These are phyloP conservation scores for Heteractis magnifica DNA, from an alignment of 92 coral and sea anemone species.

Conservation along the genomic window DNA sequence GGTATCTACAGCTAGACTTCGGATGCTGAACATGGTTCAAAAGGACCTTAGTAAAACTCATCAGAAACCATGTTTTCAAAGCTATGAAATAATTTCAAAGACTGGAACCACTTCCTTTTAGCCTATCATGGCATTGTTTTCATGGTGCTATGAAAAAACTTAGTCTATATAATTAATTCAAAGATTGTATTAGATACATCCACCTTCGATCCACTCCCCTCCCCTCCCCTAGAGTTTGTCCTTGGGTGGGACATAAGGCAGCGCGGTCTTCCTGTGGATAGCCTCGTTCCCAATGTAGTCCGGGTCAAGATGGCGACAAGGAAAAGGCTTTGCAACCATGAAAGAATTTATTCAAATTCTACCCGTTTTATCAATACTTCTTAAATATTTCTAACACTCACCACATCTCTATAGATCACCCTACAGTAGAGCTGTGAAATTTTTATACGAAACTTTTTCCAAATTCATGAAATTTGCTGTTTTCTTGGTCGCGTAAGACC, in stretches of 20 bases:
- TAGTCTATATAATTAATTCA: too few relatives aligned
- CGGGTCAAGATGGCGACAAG: constrained; percentile 16
- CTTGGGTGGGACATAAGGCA: constrained; percentile 7
- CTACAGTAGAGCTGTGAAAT: not conserved
- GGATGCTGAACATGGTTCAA: too few relatives aligned
- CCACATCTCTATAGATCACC: not conserved
- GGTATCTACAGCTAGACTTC: too few relatives aligned
- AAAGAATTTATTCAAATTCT: constrained; percentile 7
- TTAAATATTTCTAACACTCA: not conserved
- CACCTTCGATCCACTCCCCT: not conserved
- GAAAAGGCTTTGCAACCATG: not conserved
- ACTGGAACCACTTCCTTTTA: too few relatives aligned
- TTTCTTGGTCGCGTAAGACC: not conserved
- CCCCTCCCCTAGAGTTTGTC: not conserved
- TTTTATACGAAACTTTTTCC: not conserved
- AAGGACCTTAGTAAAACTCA: too few relatives aligned
- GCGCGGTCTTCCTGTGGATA: not conserved
- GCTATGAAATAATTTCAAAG: too few relatives aligned
- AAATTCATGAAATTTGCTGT: not conserved
- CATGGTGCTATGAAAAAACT: too few relatives aligned
- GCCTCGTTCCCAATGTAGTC: constrained; percentile 12
- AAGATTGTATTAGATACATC: too few relatives aligned
- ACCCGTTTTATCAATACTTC: not conserved
- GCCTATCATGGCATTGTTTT: too few relatives aligned
- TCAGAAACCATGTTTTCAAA: too few relatives aligned